A percentile compares a stretch with the other conserved stretches of the same genome.
Evolutionary conservation across 2,113 vertebrate species (phyloP).

Genomic region (Chionis minor): DNA sequence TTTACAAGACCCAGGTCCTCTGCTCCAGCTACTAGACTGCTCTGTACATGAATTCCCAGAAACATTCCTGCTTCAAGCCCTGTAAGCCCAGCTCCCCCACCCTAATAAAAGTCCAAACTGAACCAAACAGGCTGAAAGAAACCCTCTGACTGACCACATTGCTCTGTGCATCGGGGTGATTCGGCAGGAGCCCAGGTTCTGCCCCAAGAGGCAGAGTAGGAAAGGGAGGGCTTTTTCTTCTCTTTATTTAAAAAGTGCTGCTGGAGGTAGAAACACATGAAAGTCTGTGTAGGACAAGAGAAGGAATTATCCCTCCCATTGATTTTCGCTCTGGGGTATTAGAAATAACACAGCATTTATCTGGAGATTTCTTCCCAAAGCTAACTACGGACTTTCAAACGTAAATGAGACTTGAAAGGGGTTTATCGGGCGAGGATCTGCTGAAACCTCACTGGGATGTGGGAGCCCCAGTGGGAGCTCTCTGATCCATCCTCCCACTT

Average conservation of each 20-base stretch:
- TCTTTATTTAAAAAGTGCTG: slow-evolving; percentile 47
- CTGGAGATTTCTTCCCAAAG: slow-evolving; percentile 85
- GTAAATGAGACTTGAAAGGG: slow-evolving; percentile 89
- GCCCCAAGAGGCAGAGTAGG: background rate
- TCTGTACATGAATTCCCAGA: background rate
- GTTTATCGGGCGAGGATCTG: slow-evolving; percentile 70
- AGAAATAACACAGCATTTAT: slow-evolving; percentile 92
- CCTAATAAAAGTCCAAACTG: background rate
- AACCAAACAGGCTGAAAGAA: background rate
- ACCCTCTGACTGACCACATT: accelerated
- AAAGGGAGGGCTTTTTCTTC: background rate
- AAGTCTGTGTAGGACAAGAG: slow-evolving; percentile 78
- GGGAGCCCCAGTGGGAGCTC: background rate
- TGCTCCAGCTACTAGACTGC: background rate
- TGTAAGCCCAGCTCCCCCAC: background rate
- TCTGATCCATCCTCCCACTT: background rate
- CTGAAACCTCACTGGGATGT: background rate
- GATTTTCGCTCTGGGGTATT: slow-evolving; percentile 97
- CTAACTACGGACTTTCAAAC: slow-evolving; percentile 89
- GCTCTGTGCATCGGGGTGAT: accelerated
- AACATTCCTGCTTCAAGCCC: background rate
- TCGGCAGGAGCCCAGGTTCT: accelerated
- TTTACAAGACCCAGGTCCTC: background rate
- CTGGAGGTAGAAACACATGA: slow-evolving; percentile 63
- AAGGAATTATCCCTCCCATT: slow-evolving; percentile 94